Percentiles rank a stretch among this genome's conserved stretches.
These are phyloP conservation scores for Apamea monoglypha DNA, from an alignment of 2,888 invertebrate species.

Conservation along the genomic window DNA sequence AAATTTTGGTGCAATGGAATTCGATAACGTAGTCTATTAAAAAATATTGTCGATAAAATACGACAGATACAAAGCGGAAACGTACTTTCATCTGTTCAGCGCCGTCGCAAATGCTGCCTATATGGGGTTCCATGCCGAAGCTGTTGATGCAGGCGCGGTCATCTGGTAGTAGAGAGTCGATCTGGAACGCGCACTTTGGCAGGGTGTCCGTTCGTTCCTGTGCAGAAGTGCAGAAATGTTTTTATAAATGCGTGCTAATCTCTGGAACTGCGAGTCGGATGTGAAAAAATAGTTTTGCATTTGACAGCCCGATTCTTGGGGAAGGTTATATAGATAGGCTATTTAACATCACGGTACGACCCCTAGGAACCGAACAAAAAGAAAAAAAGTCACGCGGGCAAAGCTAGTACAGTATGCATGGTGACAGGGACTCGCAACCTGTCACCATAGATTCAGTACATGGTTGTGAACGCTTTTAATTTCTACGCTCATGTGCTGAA, in stretches of 20 bases:
- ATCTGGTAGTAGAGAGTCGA: slow-evolving; percentile 83
- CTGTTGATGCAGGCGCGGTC: slow-evolving; percentile 86
- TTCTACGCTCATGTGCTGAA: not conserved
- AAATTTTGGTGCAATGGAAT: not conserved
- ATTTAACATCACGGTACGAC: not conserved
- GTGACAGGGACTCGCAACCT: not conserved
- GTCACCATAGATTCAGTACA: too few species aligned
- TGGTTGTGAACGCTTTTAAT: not conserved
- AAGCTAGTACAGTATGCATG: not conserved
- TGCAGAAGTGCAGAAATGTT: slow-evolving; percentile 35
- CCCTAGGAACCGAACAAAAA: too few species aligned
- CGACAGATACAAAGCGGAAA: not conserved
- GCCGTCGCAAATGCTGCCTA: slow-evolving; percentile 81
- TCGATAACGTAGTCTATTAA: not conserved
- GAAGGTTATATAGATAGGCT: not conserved
- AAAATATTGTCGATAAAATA: not conserved
- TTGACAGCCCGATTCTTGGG: not conserved
- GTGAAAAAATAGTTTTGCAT: not conserved
- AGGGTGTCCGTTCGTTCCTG: slow-evolving; percentile 83
- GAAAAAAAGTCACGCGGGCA: too few species aligned
- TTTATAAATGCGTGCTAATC: not conserved
- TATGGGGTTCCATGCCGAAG: slow-evolving; percentile 82
- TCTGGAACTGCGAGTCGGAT: not conserved
- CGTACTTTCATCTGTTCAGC: slow-evolving; percentile 87
- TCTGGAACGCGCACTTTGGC: slow-evolving; percentile 87